phyloP scores from a whole-genome alignment of 2,113 vertebrate genomes.

The Triplophysa siluroides region DNA sequence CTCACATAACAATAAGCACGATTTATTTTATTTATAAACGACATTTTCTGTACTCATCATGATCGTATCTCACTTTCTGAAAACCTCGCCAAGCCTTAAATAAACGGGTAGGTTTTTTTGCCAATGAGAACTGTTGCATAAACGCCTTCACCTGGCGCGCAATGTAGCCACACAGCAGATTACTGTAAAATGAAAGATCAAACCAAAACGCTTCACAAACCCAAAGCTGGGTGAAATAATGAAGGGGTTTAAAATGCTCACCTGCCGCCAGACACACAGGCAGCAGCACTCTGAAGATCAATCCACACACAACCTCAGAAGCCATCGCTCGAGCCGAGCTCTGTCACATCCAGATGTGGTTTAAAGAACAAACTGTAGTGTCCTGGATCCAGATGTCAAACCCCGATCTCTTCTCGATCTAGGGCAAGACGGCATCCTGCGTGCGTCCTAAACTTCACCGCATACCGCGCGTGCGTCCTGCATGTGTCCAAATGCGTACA shows the following conservation, averaged over 20 bases:
- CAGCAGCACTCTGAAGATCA: slow-evolving; percentile 92
- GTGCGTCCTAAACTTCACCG: neutral
- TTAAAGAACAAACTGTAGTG: slow-evolving; percentile 14
- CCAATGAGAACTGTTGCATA: neutral
- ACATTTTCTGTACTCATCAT: no score
- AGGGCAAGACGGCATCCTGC: slow-evolving; percentile 12
- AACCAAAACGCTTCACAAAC: neutral
- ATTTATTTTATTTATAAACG: no score
- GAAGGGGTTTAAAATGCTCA: slow-evolving; percentile 66
- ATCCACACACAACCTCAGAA: slow-evolving; percentile 91
- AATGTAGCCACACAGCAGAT: neutral
- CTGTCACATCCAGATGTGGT: slow-evolving; percentile 28
- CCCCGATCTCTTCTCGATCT: neutral
- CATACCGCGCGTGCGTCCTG: slow-evolving; percentile 7
- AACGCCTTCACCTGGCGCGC: neutral
- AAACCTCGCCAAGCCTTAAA: no score
- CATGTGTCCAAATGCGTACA: neutral
- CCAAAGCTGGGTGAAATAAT: neutral
- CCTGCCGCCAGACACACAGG: slow-evolving; percentile 90
- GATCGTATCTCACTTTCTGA: no score
- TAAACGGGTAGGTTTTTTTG: neutral
- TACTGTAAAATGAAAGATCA: no score
- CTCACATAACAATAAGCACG: no score
- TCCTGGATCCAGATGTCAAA: slow-evolving; percentile 20
- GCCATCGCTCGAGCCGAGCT: slow-evolving; percentile 78